Evolutionary conservation across 2,888 invertebrate genomes (phyloP).

Genomic region (Agrotis segetum): DNA sequence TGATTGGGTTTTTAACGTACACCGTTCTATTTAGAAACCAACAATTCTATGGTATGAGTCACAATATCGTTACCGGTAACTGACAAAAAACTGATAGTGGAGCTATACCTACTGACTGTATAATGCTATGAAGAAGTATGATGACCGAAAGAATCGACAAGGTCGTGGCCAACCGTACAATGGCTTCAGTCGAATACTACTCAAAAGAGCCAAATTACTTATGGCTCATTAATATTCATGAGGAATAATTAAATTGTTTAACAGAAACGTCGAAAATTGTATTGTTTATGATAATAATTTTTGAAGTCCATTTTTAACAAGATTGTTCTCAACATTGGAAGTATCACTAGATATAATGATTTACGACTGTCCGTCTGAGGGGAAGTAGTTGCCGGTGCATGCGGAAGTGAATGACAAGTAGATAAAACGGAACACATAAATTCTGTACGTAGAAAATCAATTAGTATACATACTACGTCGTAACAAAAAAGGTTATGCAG

Average conservation of each 20-base stretch:
- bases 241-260: constrained; percentile 56
- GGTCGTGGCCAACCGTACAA: constrained; percentile 85
- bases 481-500: constrained; percentile 71
- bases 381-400: constrained; percentile 34
- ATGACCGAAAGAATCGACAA: constrained; percentile 82
- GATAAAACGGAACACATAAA: constrained; percentile 66
- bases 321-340: constrained; percentile 8
- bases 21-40: constrained; percentile 79
- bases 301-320: constrained; percentile 4
- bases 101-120: constrained; percentile 62
- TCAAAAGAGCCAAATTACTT: constrained; percentile 64
- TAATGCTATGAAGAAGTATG: constrained; percentile 74
- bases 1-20: constrained; percentile 72
- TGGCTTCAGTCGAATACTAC: constrained; percentile 78
- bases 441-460: constrained; percentile 69
- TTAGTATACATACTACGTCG: constrained; percentile 64
- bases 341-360: constrained; percentile 16
- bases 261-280: constrained; percentile 27
- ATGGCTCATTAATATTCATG: constrained; percentile 68
- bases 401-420: constrained; percentile 65
- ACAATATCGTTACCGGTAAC: constrained; percentile 72
- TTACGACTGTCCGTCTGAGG: constrained; percentile 12
- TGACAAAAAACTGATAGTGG: constrained; percentile 80
- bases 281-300: not conserved
- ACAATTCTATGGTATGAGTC: constrained; percentile 81